A percentile compares a stretch with the other conserved stretches of the same genome.
Evolutionary conservation across 2,888 invertebrate species (phyloP).

Genomic region (Pristionchus maxplancki): DNA sequence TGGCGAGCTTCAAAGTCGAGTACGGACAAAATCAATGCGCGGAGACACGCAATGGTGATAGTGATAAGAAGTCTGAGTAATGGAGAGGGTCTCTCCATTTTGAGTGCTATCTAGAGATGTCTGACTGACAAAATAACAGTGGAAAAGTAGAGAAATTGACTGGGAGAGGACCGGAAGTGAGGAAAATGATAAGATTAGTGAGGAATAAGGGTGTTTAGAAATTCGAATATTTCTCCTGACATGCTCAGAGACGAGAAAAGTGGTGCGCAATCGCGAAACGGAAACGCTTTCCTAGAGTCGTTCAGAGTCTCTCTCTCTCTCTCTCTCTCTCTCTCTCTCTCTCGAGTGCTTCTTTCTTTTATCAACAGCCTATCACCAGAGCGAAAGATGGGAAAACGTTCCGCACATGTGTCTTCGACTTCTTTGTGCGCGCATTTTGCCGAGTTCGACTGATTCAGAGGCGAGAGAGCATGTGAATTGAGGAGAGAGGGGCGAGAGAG

Average conservation of each 20-base stretch:
- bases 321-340: too few species aligned
- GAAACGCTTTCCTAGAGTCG: too few species aligned
- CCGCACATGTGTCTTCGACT: not conserved
- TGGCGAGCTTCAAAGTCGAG: not conserved
- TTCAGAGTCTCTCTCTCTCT: too few species aligned
- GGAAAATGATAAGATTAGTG: not conserved
- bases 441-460: slow-evolving; percentile 22
- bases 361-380: not conserved
- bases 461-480: not conserved
- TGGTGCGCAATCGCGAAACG: too few species aligned
- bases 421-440: not conserved
- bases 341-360: too few species aligned
- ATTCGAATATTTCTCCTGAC: not conserved
- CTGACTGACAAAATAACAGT: not conserved
- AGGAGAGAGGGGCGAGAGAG: not conserved
- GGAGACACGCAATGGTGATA: not conserved
- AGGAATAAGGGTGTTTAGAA: not conserved
- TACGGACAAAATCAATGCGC: not conserved
- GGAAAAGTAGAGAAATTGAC: not conserved
- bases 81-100: not conserved
- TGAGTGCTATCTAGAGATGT: not conserved
- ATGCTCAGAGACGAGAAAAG: too few species aligned
- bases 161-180: not conserved
- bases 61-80: slow-evolving; percentile 20
- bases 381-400: not conserved